phyloP scores from a whole-genome alignment of 2,797 vertebrate genomes.

The Knipowitschia caucasica region DNA sequence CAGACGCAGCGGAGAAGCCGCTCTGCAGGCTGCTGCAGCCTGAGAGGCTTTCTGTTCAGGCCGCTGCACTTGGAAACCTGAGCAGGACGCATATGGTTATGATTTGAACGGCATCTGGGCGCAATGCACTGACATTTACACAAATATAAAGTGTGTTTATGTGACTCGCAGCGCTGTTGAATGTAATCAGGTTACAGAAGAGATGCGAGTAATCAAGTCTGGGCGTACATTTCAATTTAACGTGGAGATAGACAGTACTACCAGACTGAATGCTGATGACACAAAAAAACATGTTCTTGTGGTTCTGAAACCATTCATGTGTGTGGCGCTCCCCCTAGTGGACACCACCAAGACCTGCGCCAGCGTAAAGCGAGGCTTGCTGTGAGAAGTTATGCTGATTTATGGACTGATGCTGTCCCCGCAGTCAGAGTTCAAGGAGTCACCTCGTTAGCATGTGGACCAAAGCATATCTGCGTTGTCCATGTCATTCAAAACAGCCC shows the following conservation, averaged over 20 bases:
- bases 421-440: slow-evolving; percentile 6
- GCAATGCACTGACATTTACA: slow-evolving; percentile 55
- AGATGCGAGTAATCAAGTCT: slow-evolving; percentile 20
- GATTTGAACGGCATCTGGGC: slow-evolving; percentile 72
- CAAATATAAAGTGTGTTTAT: slow-evolving; percentile 22
- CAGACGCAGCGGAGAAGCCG: slow-evolving; percentile 42
- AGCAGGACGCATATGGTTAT: slow-evolving; percentile 70
- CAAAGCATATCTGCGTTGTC: slow-evolving; percentile 3
- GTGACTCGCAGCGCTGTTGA: slow-evolving; percentile 22
- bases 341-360: neutral
- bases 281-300: slow-evolving; percentile 5
- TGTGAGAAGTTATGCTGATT: neutral
- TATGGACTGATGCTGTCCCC: neutral
- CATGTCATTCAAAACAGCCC: slow-evolving; percentile 6
- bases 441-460: slow-evolving; percentile 9
- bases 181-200: slow-evolving; percentile 51
- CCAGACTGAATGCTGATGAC: slow-evolving; percentile 4
- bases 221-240: slow-evolving; percentile 12
- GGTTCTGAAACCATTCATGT: slow-evolving; percentile 3
- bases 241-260: slow-evolving; percentile 7
- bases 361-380: neutral
- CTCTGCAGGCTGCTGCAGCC: slow-evolving; percentile 16
- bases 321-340: slow-evolving; percentile 52
- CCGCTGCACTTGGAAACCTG: slow-evolving; percentile 51
- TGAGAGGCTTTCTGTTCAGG: slow-evolving; percentile 24